phyloP scores from a whole-genome alignment of 2,797 vertebrate species.

The Rhynchonycteris naso region DNA sequence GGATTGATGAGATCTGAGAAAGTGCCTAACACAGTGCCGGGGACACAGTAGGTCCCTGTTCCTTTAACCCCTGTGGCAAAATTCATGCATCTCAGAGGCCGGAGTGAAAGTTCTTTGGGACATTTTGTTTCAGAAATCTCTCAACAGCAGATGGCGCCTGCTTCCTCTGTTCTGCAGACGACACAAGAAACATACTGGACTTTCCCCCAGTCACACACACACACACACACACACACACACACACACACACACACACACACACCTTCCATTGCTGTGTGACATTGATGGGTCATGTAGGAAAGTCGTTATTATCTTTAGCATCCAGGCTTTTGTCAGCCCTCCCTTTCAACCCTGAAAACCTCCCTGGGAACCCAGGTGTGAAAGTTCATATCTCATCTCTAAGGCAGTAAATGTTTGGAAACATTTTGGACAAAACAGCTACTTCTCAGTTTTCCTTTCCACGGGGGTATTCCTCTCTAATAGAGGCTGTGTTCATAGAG shows the following conservation, averaged over 20 bases:
- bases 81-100: not conserved
- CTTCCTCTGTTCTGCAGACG: not conserved
- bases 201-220: not conserved
- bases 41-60: slow-evolving; percentile 42
- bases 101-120: not conserved
- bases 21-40: slow-evolving; percentile 8
- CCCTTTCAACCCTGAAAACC: not conserved
- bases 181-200: not conserved
- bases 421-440: not conserved
- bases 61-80: not conserved
- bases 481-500: not conserved
- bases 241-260: not conserved
- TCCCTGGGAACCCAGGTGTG: not conserved
- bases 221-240: not conserved
- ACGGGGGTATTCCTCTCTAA: too few relatives aligned
- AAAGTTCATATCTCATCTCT: not conserved
- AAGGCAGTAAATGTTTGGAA: not conserved
- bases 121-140: not conserved
- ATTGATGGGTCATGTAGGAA: not conserved
- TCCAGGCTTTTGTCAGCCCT: not conserved
- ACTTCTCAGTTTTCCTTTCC: not conserved
- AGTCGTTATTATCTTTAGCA: not conserved
- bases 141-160: not conserved
- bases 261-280: not conserved
- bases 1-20: slow-evolving; percentile 55